A percentile compares a stretch with the other conserved stretches of the same genome.
Evolutionary conservation across 1,140 invertebrate species (phyloP).

Genomic region (Trachymyrmex septentrionalis): DNA sequence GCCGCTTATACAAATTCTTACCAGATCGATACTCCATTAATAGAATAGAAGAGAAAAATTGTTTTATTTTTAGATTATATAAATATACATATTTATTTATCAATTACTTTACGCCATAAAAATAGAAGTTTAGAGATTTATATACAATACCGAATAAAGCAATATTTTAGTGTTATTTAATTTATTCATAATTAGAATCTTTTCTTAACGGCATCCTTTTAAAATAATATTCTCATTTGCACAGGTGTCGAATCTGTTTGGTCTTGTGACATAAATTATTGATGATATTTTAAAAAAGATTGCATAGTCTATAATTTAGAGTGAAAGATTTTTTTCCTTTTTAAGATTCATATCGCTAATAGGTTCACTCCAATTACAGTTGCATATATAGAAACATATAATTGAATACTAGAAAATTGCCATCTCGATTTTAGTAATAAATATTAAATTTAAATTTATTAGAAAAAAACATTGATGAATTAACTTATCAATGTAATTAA

Average conservation of each 20-base stretch:
- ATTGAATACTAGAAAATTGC: no score
- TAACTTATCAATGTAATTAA: background rate
- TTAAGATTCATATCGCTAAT: background rate
- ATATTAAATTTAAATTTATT: background rate
- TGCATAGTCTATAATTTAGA: background rate
- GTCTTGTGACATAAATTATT: constrained; percentile 8
- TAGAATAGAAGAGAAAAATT: background rate
- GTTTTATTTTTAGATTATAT: background rate
- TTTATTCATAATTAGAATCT: background rate
- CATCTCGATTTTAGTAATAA: background rate
- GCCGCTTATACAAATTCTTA: constrained; percentile 30
- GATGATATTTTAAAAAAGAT: background rate
- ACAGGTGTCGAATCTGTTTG: background rate
- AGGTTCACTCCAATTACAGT: background rate
- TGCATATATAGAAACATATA: no score
- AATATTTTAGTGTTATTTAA: background rate
- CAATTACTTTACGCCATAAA: background rate
- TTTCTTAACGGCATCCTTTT: background rate
- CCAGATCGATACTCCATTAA: constrained; percentile 29
- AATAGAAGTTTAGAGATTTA: background rate
- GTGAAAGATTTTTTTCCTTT: no score
- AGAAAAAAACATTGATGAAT: background rate
- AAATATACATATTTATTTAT: background rate
- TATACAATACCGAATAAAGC: background rate
- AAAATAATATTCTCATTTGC: background rate